These are phyloP conservation scores for Tachypleus tridentatus DNA, from an alignment of 1,140 invertebrate species.

Conservation along the genomic window DNA sequence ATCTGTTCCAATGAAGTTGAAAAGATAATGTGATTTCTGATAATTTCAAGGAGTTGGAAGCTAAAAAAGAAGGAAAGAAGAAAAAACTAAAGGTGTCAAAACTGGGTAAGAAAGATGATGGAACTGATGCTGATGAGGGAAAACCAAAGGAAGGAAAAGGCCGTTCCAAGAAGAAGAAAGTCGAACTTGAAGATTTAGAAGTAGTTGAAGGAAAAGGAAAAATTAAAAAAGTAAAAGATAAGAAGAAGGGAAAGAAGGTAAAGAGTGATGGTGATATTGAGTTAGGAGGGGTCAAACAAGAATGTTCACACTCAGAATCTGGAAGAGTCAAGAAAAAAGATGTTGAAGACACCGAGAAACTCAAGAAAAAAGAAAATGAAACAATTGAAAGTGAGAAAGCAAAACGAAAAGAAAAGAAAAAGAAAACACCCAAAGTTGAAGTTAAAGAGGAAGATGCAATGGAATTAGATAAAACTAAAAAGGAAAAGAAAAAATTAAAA, in stretches of 20 bases:
- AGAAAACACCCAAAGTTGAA: conserved; percentile 24
- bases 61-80: conserved; percentile 15
- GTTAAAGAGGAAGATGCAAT: conserved; percentile 19
- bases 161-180: no score
- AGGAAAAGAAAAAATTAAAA: conserved; percentile 32
- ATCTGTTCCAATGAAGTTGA: no score
- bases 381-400: conserved; percentile 18
- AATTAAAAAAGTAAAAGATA: conserved; percentile 12
- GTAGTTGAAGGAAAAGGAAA: conserved; percentile 14
- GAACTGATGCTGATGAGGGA: no score
- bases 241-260: conserved; percentile 8
- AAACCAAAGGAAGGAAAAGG: no score
- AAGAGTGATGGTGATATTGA: neutral
- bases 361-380: conserved; percentile 14
- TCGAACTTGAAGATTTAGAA: neutral
- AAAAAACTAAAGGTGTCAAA: conserved; percentile 13
- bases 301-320: conserved; percentile 23
- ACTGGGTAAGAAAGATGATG: conserved; percentile 7
- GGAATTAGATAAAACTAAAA: conserved; percentile 16
- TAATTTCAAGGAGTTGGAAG: no score
- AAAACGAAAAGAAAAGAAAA: conserved; percentile 31
- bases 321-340: conserved; percentile 24
- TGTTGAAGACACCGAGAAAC: neutral
- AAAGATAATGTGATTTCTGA: no score
- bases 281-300: conserved; percentile 7